Conservation (phyloP, 2,888 invertebrate species). For the Hetaerina titia region DNA sequence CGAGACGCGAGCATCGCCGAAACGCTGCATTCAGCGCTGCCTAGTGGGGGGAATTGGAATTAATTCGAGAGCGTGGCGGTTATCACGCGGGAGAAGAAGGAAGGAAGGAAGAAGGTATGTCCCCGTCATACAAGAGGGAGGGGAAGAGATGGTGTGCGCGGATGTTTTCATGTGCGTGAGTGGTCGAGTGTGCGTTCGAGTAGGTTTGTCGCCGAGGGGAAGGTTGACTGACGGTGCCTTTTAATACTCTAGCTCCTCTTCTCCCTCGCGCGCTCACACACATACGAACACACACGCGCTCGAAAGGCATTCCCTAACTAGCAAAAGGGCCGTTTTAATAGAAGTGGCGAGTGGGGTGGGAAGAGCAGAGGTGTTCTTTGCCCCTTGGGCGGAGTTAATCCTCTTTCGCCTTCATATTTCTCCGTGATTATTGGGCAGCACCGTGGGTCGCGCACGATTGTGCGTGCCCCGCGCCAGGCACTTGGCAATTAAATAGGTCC, state of each 20-base stretch:
- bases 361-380: no score
- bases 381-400: neutral
- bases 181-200: neutral
- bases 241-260: neutral
- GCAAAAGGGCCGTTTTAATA: neutral
- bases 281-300: neutral
- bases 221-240: neutral
- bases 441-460: neutral
- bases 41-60: slow-evolving; percentile 70
- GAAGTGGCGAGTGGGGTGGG: neutral
- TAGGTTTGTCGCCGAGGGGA: neutral
- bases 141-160: neutral
- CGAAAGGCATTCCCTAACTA: neutral
- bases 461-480: neutral
- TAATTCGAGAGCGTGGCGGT: slow-evolving; percentile 61
- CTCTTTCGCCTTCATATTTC: neutral
- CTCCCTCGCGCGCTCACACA: neutral
- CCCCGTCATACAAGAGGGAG: neutral
- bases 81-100: slow-evolving; percentile 66
- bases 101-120: neutral
- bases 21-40: slow-evolving; percentile 66
- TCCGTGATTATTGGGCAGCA: slow-evolving; percentile 22
- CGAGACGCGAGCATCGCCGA: slow-evolving; percentile 66
- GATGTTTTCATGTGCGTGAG: neutral
- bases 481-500: neutral